Conservation (phyloP, 1,140 invertebrate genomes). For the Magallana gigas region DNA sequence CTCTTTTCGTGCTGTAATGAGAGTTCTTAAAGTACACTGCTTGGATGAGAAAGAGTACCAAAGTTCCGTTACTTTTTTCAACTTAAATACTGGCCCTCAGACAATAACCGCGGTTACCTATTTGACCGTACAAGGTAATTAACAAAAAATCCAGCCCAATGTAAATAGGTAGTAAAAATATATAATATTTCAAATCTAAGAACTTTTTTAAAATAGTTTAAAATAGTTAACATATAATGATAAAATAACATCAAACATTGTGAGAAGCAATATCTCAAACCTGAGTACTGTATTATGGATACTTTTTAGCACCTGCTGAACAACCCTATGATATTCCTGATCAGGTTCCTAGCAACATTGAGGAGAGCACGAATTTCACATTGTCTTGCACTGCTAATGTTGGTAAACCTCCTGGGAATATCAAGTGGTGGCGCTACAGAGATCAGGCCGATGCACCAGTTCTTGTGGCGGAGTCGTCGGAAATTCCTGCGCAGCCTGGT, state of each 20-base stretch:
- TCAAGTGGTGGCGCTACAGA: constrained; percentile 29
- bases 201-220: too few relatives aligned
- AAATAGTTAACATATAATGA: too few relatives aligned
- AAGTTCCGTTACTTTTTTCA: background rate
- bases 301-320: background rate
- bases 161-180: too few relatives aligned
- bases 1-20: background rate
- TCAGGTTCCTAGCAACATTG: background rate
- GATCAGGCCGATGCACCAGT: background rate
- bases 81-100: background rate
- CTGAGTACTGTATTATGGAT: too few relatives aligned
- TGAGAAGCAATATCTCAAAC: too few relatives aligned
- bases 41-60: background rate
- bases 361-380: background rate
- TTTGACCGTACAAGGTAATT: background rate
- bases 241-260: too few relatives aligned
- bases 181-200: too few relatives aligned
- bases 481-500: background rate
- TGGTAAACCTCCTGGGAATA: constrained; percentile 14
- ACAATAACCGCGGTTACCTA: background rate
- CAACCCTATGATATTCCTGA: background rate
- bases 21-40: background rate
- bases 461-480: background rate
- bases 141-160: too few relatives aligned
- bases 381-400: constrained; percentile 13